Conservation (phyloP, 2,797 vertebrate species). For the Danio kyathit region DNA sequence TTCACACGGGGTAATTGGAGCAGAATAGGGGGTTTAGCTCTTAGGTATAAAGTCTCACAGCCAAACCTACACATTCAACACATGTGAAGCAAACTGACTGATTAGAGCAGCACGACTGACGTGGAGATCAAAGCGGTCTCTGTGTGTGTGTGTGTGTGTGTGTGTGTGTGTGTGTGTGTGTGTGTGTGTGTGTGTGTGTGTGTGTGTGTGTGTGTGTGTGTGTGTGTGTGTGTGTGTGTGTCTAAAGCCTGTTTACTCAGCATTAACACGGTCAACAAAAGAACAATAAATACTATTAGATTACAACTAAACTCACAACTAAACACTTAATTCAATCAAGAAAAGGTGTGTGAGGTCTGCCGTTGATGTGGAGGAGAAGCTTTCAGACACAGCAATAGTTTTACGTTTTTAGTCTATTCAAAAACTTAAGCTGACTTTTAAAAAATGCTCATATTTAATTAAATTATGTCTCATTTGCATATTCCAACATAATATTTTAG, state of each 20-base stretch:
- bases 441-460: no score
- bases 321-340: not conserved
- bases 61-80: conserved; percentile 76
- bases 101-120: conserved; percentile 76
- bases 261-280: conserved; percentile 42
- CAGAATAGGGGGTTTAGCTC: conserved; percentile 69
- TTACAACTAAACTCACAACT: conserved; percentile 20
- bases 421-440: not conserved
- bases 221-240: conserved; percentile 24
- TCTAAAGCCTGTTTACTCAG: conserved; percentile 61
- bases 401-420: no score
- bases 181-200: not conserved
- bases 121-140: conserved; percentile 74
- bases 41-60: conserved; percentile 63
- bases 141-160: conserved; percentile 12
- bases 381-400: not conserved
- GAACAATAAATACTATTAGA: conserved; percentile 48
- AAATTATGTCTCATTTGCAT: no score
- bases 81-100: conserved; percentile 79
- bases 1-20: conserved; percentile 84
- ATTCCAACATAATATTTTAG: no score
- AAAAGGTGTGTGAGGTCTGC: not conserved
- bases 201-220: conserved; percentile 63
- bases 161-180: conserved; percentile 63
- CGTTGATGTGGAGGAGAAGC: not conserved